These are phyloP conservation scores for Eupeodes corollae DNA, from an alignment of 1,140 invertebrate species.

Conservation along the genomic window DNA sequence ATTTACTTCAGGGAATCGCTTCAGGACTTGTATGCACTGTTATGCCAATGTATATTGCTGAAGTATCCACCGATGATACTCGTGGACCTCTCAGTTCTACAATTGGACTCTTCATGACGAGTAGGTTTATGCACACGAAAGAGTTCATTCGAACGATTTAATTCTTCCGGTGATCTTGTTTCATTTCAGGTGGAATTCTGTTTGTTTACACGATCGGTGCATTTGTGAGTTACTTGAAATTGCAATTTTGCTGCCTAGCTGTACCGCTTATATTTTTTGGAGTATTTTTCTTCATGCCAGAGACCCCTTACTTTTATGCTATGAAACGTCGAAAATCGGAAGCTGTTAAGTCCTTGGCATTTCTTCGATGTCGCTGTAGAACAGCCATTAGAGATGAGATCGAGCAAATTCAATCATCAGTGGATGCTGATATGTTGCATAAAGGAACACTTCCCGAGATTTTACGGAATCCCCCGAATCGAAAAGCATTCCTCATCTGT, in stretches of 20 bases:
- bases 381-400: conserved; percentile 50
- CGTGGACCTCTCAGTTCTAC: no score
- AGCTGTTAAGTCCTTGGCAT: conserved; percentile 51
- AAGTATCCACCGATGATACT: no score
- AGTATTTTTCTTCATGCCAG: conserved; percentile 64
- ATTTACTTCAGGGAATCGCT: no score
- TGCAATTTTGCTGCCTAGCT: conserved; percentile 39
- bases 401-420: conserved; percentile 39
- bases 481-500: conserved; percentile 56
- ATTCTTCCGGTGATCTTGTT: no score
- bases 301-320: conserved; percentile 65
- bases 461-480: conserved; percentile 43
- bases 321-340: conserved; percentile 46
- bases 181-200: no score
- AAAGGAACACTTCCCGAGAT: conserved; percentile 45
- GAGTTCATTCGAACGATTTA: no score
- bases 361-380: conserved; percentile 48
- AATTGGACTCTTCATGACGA: no score
- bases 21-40: no score
- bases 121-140: no score
- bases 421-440: conserved; percentile 44
- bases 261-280: conserved; percentile 53
- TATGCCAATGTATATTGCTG: no score
- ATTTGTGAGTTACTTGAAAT: no score
- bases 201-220: no score